Base-by-base conservation (phyloP, 2,113 vertebrate species). In the Oryctolagus cuniculus region DNA sequence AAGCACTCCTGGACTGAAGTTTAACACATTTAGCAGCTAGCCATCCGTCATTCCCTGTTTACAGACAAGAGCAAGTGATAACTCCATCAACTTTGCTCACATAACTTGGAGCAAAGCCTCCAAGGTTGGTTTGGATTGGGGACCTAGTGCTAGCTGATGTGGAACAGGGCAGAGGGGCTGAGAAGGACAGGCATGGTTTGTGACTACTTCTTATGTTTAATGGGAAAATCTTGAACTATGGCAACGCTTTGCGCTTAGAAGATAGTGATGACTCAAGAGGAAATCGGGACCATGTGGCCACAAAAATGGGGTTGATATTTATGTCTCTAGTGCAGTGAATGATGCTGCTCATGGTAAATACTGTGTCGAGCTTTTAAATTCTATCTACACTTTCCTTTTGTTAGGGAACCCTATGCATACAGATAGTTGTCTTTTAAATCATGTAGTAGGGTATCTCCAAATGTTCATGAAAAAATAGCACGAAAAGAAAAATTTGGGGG, bases 41-140 rank as follows among this genome's bases (percentile, higher is more conserved):
- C 38, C 72, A 89, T 94, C 87, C 66, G 84, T 94, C 92, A 93
- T 91, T 75, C 80, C 75, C 64, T 70, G 87, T 91, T 96, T 91
- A n/a, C 87, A 94, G 93, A 91, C 34, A 82, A 75, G 70, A 97
- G 70, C 49, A 81, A 96, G 82, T 78, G 79, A 93, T 93, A 67
- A 87, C 80, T 89, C 64, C 90, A 91, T 94, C 95, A 96, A 95
- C 90, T 91, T 74, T 89, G 94, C 53, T 80, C 70, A 58, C 36
- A 12, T 16, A 91, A 80, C 80, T 72, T 58, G 75, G 89, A 96
- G 90, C 84, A 89, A 79, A 83, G 80, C 83, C 64, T 93, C 58
- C 75, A 49, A 73, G 88, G 66, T 44, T 93, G 92, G 58, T 94
- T 93, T 94, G 97, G 66, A 86, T 29, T 89, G 84, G 75, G 75